Evolutionary conservation across 2,888 invertebrate genomes (phyloP).

Genomic region (Crossocerus cetratus): DNA sequence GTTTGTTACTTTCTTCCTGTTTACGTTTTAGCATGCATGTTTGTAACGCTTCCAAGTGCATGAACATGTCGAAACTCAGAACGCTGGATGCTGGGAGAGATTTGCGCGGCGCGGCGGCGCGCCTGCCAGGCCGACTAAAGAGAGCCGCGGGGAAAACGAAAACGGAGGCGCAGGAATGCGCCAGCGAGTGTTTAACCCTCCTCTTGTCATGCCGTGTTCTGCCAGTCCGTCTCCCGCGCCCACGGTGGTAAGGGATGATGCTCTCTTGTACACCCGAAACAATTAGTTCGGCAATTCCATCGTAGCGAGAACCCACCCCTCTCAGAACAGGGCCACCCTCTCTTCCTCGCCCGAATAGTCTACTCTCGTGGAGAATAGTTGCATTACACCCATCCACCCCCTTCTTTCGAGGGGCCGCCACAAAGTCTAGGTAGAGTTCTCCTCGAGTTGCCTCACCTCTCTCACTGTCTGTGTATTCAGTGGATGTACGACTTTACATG

Average conservation of each 20-base stretch:
- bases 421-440: neutral
- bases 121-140: slow-evolving; percentile 59
- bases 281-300: slow-evolving; percentile 24
- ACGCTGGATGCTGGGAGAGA: slow-evolving; percentile 65
- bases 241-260: slow-evolving; percentile 67
- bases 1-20: slow-evolving; percentile 56
- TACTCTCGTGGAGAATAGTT: neutral
- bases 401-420: neutral
- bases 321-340: neutral
- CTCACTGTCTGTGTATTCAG: too few species aligned
- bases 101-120: slow-evolving; percentile 57
- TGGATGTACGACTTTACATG: too few species aligned
- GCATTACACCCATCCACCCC: neutral
- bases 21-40: slow-evolving; percentile 70
- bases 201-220: slow-evolving; percentile 63
- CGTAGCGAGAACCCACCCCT: slow-evolving; percentile 18
- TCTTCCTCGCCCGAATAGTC: neutral
- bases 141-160: slow-evolving; percentile 44
- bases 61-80: slow-evolving; percentile 64
- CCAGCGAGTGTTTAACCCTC: slow-evolving; percentile 53
- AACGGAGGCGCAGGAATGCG: slow-evolving; percentile 59
- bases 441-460: too few species aligned
- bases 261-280: slow-evolving; percentile 52
- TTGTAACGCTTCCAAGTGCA: slow-evolving; percentile 70
- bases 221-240: slow-evolving; percentile 64